phyloP scores from a whole-genome alignment of 2,888 invertebrate species.

The Cheilosia vernalis region DNA sequence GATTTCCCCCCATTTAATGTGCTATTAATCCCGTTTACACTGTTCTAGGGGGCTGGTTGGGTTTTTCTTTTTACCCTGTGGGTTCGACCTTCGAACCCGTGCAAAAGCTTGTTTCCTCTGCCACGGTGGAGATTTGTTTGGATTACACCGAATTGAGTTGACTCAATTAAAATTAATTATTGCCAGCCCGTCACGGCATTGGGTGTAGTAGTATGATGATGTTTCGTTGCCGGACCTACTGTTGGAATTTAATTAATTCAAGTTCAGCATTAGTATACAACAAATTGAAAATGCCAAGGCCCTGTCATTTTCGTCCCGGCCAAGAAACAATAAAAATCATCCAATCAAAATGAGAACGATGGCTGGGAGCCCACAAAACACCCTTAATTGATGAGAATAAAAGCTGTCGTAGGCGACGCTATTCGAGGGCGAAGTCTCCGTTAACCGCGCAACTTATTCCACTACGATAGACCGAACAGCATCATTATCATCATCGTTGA shows the following conservation, averaged over 20 bases:
- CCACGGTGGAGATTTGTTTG: slow-evolving; percentile 23
- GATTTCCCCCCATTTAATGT: slow-evolving; percentile 37
- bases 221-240: slow-evolving; percentile 3
- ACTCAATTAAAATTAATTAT: slow-evolving; percentile 41
- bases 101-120: slow-evolving; percentile 6
- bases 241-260: slow-evolving; percentile 41
- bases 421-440: slow-evolving; percentile 3
- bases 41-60: background rate
- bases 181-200: background rate
- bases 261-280: background rate
- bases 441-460: slow-evolving; percentile 58
- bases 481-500: slow-evolving; percentile 40
- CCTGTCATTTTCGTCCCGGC: background rate
- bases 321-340: slow-evolving; percentile 25
- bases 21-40: slow-evolving; percentile 47
- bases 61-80: background rate
- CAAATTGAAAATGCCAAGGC: slow-evolving; percentile 1
- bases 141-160: slow-evolving; percentile 27
- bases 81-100: background rate
- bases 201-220: background rate
- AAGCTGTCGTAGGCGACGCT: background rate
- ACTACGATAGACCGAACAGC: slow-evolving; percentile 51
- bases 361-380: slow-evolving; percentile 15
- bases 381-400: slow-evolving; percentile 40
- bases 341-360: slow-evolving; percentile 26